Base-by-base conservation (phyloP, 2,888 invertebrate genomes). In the Troilus luridus region DNA sequence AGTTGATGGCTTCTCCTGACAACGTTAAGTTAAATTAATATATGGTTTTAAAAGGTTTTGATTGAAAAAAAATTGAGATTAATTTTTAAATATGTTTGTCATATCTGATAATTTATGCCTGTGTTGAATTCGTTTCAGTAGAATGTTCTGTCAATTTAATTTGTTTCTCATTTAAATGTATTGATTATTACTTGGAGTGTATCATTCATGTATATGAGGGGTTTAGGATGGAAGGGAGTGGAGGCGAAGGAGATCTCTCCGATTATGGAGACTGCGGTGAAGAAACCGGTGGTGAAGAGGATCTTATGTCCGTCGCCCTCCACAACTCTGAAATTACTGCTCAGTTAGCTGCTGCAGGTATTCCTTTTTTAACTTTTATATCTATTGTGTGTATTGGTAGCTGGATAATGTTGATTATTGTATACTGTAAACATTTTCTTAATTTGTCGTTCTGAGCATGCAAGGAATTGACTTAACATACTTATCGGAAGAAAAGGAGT, bases 271-370 rank as follows among this genome's bases (percentile, higher is more conserved):
- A 98, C 94, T 96, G 97, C 91, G 95, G 96, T 5, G 98, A 98
- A 58, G 85, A 81, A n/a, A 85, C 85, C 54, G 90, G 67, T 21
- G 90, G 90, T 24, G 90, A 90, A 90, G 90, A 90, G 62, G 90
- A 90, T 94, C 95, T 98, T 92, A 96, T 98, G 94, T 96, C 97
- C 93, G 96, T 96, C 91, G 97, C 97, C 90, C 97, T 98, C 96
- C 96, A 97, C 93, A 98, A 99, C 94, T 90, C 90, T 90, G 98
- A 99, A 94, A 98, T 99, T 93, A 98, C 98, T 93, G 98, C 98
- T 94, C 99, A 99, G 94, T 95, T 99, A 93, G 98, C 98, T 91
- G 98, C 98, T 93, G 98, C 99, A 94, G 99, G 98, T 97, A 95
- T 94, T 95, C 14, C 14, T 24, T 67, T 67, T 64, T n/a, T 24